A percentile compares a stretch with the other conserved stretches of the same genome.
These are phyloP conservation scores for Dynastes hyllus DNA, from an alignment of 2,888 invertebrate species.

Conservation along the genomic window DNA sequence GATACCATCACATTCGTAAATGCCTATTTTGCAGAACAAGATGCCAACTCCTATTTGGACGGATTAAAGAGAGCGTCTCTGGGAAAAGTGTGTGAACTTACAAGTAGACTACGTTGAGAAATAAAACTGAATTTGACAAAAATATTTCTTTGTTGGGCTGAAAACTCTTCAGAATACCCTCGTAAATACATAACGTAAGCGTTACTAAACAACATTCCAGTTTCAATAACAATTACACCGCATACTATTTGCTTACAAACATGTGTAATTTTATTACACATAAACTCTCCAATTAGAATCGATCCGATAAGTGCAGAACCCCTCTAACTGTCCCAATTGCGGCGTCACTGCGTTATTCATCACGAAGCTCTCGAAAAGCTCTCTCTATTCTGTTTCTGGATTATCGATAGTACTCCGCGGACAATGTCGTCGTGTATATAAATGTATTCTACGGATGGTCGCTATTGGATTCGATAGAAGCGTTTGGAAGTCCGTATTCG, in stretches of 20 bases:
- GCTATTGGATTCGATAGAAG: neutral
- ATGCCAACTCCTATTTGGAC: too few relatives aligned
- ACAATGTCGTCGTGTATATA: neutral
- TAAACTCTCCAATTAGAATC: conserved; percentile 17
- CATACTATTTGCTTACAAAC: neutral
- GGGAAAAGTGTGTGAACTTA: too few relatives aligned
- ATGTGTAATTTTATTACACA: conserved; percentile 11
- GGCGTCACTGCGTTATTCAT: conserved; percentile 10
- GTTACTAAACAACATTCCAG: neutral
- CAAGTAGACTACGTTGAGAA: too few relatives aligned
- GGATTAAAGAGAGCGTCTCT: too few relatives aligned
- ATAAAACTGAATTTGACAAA: too few relatives aligned
- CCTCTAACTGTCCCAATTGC: neutral
- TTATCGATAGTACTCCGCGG: too few relatives aligned
- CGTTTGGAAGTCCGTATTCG: neutral
- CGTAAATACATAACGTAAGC: too few relatives aligned
- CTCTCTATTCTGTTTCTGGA: neutral
- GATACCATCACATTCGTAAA: too few relatives aligned
- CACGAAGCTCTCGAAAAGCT: neutral
- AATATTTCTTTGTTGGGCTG: too few relatives aligned
- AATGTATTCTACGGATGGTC: too few relatives aligned
- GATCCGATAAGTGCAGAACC: neutral
- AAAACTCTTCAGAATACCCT: too few relatives aligned
- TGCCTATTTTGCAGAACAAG: too few relatives aligned
- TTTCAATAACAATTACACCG: conserved; percentile 2